Evolutionary conservation across 92 coral and sea anemone species (phyloP).

Genomic region (Porites divaricata): DNA sequence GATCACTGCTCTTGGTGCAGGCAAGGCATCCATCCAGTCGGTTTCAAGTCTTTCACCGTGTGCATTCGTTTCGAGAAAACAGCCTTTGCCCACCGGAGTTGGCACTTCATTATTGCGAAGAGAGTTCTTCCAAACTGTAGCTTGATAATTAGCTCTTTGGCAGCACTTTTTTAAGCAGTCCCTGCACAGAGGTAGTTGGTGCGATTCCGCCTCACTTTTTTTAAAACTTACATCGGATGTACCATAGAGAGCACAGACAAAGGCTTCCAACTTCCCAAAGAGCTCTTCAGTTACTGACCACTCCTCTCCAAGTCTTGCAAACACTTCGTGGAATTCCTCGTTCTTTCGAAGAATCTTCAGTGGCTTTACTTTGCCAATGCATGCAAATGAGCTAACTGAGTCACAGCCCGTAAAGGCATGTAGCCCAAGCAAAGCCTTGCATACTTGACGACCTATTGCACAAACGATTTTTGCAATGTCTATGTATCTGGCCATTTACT

Average conservation of each 20-base stretch:
- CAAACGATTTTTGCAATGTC: neutral
- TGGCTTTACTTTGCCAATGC: constrained; percentile 39
- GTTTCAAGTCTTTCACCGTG: neutral
- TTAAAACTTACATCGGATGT: constrained; percentile 32
- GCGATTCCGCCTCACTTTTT: constrained; percentile 36
- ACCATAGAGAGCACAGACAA: constrained; percentile 48
- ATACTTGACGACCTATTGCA: constrained; percentile 30
- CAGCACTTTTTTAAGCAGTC: constrained; percentile 33
- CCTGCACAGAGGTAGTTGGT: constrained; percentile 22
- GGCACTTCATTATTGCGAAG: neutral
- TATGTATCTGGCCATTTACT: too few relatives aligned
- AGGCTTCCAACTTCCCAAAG: constrained; percentile 31
- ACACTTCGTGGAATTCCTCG: constrained; percentile 16
- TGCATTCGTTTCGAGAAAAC: neutral
- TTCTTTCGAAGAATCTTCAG: constrained; percentile 15
- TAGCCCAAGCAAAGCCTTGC: constrained; percentile 30
- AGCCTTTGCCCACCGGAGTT: neutral
- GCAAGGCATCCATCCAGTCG: neutral
- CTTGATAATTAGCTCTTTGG: constrained; percentile 15
- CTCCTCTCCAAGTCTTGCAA: constrained; percentile 20
- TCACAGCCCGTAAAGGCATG: constrained; percentile 40
- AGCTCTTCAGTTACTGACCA: constrained; percentile 31
- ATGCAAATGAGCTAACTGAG: constrained; percentile 32
- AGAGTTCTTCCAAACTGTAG: constrained; percentile 9
- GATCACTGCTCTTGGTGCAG: neutral